Base-by-base conservation (phyloP, 2,113 vertebrate species). In the Coryphaenoides rupestris region DNA sequence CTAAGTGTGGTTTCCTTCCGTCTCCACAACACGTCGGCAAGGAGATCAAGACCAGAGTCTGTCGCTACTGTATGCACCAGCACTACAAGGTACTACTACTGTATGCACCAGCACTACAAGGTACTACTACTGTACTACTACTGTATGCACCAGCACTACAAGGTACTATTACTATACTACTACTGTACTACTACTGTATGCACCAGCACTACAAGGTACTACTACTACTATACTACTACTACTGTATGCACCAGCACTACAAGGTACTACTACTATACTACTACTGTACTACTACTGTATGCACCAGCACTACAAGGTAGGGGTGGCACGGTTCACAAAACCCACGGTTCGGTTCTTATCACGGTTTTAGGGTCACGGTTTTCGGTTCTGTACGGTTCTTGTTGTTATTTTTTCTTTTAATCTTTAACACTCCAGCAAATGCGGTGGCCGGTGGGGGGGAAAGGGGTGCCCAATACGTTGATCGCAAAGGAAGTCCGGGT, bases 1-100 rank as follows among this genome's bases (percentile, higher is more conserved):
- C 97, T 21, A 99, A 99, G 78, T 99, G 97, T 84, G 97, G 97
- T 19, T 99, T 99, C 87, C 90, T 99, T 74, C 97, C 97, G 19
- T 93, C 92, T 66, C 94, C 95, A 46, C 92, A 91, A 76, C 90
- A 93, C 1, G 89, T 98, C 65, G 93, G 92, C 2, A 95, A 96
- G 69, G 96, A 98, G 75, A 86, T 96, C 75, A 99, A 99, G 82
- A 92, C 89, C 71, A 94, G 90, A 80, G 93, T 98, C 79, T 99
- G 97, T 76, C 94, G 97, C 21, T 98, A 95, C 85, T 99, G 97
- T 79, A 98, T 99, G 95, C 95, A 99, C 79, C 94, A 96, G 74
- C 93, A 93, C 81, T 91, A 60, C 28, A 60, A 60, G 58, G 58
- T 58, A 58, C 22, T 24, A 24, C 4, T 26, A 26, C 23, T 50